Conservation (phyloP, 1,140 invertebrate species). For the Mercenaria mercenaria region DNA sequence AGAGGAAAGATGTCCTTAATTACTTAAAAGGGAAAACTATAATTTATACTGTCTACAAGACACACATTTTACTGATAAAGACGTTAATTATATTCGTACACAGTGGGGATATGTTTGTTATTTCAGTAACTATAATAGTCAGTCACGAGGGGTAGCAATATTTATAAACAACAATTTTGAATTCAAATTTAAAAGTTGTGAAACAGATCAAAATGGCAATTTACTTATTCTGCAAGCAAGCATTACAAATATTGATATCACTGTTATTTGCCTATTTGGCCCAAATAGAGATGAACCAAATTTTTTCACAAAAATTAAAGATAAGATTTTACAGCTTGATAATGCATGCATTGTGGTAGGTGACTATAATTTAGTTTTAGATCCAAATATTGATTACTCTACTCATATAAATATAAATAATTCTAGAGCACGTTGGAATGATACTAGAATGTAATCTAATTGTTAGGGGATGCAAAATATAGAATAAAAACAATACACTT, state of each 20-base stretch:
- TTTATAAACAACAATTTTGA: conserved; percentile 55
- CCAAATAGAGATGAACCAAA: conserved; percentile 41
- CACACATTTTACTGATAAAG: conserved; percentile 24
- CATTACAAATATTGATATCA: neutral
- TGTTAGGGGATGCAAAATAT: neutral
- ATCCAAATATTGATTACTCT: conserved; percentile 1
- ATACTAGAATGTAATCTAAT: conserved; percentile 15
- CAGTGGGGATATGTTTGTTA: neutral
- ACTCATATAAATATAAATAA: conserved; percentile 46
- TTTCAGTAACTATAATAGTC: conserved; percentile 7
- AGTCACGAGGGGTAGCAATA: conserved; percentile 36
- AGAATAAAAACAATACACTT: conserved; percentile 31
- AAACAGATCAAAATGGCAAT: conserved; percentile 34
- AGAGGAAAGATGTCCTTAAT: neutral
- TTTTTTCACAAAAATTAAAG: conserved; percentile 11
- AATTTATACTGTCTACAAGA: neutral
- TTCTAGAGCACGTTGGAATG: neutral
- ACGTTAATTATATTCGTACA: neutral
- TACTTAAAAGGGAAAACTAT: neutral
- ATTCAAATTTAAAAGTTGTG: neutral
- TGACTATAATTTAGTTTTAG: conserved; percentile 30
- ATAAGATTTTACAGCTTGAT: neutral
- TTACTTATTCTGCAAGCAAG: neutral
- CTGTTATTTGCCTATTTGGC: conserved; percentile 20
- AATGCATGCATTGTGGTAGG: neutral